Evolutionary conservation across 2,888 invertebrate species (phyloP).

Genomic region (Sphecodes monilicornis): DNA sequence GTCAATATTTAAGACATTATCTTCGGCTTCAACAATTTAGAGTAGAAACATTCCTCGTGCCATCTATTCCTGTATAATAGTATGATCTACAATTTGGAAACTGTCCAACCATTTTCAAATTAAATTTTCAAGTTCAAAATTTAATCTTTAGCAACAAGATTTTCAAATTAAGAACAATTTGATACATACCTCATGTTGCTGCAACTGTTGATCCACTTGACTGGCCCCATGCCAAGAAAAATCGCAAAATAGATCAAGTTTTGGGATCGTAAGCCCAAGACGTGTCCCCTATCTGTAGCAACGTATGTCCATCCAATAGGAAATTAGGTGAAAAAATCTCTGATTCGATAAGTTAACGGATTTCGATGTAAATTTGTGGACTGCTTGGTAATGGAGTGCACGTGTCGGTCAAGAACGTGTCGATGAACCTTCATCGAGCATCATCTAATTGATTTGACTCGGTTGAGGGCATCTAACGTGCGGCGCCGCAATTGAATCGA

Average conservation of each 20-base stretch:
- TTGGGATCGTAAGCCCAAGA: neutral
- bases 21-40: too few relatives aligned
- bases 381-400: neutral
- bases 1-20: too few relatives aligned
- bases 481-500: conserved; percentile 56
- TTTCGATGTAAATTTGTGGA: neutral
- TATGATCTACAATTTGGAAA: too few relatives aligned
- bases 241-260: neutral
- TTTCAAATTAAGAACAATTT: neutral
- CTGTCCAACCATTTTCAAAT: too few relatives aligned
- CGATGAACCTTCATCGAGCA: conserved; percentile 23
- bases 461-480: conserved; percentile 37
- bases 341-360: neutral
- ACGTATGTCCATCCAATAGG: neutral
- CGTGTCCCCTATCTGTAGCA: neutral
- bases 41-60: too few relatives aligned
- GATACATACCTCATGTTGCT: neutral
- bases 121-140: neutral
- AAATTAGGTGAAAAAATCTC: neutral
- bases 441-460: conserved; percentile 39
- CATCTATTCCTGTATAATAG: too few relatives aligned
- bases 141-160: neutral
- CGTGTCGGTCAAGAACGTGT: neutral
- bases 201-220: too few relatives aligned
- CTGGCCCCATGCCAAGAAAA: neutral